Evolutionary conservation across 2,113 vertebrate species (phyloP), one percentile per base, ranked within the genome.

Genomic region (Siphamia tubifer): DNA sequence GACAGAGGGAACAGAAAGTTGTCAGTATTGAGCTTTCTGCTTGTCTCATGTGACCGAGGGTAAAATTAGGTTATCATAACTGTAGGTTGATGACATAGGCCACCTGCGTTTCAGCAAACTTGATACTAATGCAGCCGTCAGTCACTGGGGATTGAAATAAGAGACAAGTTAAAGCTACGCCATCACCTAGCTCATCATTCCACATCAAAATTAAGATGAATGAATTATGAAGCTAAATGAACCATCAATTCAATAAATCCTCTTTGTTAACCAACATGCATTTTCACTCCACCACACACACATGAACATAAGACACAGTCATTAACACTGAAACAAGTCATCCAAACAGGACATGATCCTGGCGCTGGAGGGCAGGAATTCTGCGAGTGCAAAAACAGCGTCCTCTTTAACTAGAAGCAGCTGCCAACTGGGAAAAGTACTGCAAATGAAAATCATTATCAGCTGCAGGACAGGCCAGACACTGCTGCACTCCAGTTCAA

Each of bases 381-480:
- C 71, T 74, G 55, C 36, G 27, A 61, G 63, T 79, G 69, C 36
- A 45, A 63, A 71, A 66, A 71, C 66, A 54, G 56, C 24, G 74
- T 83, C 77, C 65, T 66, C 75, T 69, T 68, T 92, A 89, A 92
- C 72, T 60, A 67, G 83, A 85, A 89, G 80, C 88, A 91, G 90
- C 88, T 90, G 90, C 57, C 57, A 69, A 58, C 65, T 79, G 74
- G 81, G 79, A 85, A 79, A 85, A 79, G 75, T 16, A 74, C 66
- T 30, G 17, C 66, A 71, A 84, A 84, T 76, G 82, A 87, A 90
- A 90, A 89, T 83, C 82, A 87, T 90, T 89, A 90, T 89, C 82
- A 85, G 88, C 77, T 88, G 85, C 48, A 69, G 85, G 87, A 89
- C 76, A 54, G 72, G 49, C 61, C 75, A 77, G 82, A 85, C 81